Base-by-base conservation (phyloP, 2,113 vertebrate genomes). In the Melierax canorus region DNA sequence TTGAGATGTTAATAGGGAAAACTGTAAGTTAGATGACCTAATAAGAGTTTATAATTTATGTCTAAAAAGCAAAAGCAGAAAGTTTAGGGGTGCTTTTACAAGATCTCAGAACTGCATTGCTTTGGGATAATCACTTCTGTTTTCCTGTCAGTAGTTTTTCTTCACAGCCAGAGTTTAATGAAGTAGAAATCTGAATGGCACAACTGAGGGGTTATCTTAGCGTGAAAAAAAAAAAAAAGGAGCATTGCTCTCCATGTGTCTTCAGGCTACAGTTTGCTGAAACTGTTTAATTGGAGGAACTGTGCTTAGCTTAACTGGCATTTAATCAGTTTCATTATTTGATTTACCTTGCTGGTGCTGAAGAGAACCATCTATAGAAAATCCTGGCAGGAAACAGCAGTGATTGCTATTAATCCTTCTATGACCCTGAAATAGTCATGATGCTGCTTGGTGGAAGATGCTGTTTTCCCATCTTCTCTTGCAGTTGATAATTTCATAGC, bases 401-500 rank as follows among this genome's bases (percentile, higher is more conserved):
- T 22, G 17, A 66, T 41, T 95, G 41, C 48, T 22, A 55, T 80
- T 86, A 62, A 94, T 85, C 86, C 51, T 72, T 66, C 38, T 30
- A 10, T 90, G 76, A 94, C 87, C 83, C 95, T 78, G 76, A 56
- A 67, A 87, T 8, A 78, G 69, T 76, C 59, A 60, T 26, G 6
- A 64, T 95, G 84, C 78, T 94, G n/a, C 62, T 89, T 95, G 74
- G 72, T 84, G 77, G 67, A 68, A 91, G 73, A 86, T 38, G 12
- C 46, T 84, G 56, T 34, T 60, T 88, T 95, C 81, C 50, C 50
- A 19, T 92, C 43, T 92, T 85, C 63, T 94, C 74, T 93, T 93
- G 84, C 92, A 88, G 86, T 58, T 92, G 89, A 88, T 97, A 89
- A 80, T 81, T 96, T 92, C 79, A 75, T 91, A 85, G 77, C 34